These are phyloP conservation scores for Epiblema foenella DNA, from an alignment of 2,888 invertebrate genomes.

Conservation along the genomic window DNA sequence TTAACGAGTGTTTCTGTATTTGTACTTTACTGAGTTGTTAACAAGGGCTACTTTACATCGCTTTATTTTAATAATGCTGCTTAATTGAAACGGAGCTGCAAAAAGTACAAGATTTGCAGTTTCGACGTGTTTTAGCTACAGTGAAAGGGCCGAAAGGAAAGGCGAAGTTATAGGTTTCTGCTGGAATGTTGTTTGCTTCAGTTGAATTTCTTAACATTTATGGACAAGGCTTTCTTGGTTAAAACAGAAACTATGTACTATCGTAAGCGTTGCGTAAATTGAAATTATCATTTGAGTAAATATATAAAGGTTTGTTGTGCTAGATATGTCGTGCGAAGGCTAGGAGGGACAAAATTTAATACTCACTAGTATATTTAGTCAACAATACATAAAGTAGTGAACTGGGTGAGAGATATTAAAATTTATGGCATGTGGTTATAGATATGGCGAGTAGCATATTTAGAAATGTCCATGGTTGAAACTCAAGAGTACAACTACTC, in stretches of 20 bases:
- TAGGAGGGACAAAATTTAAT: not conserved
- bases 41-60: conserved; percentile 24
- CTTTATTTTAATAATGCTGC: conserved; percentile 48
- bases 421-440: not conserved
- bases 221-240: not conserved
- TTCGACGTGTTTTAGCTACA: conserved; percentile 47
- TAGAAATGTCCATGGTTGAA: not conserved
- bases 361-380: too few relatives aligned
- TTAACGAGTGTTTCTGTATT: conserved; percentile 47
- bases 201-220: conserved; percentile 13
- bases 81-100: conserved; percentile 53
- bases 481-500: too few relatives aligned
- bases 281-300: conserved; percentile 7
- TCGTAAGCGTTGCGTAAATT: not conserved
- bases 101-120: conserved; percentile 44
- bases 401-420: not conserved
- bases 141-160: conserved; percentile 46
- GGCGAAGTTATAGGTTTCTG: conserved; percentile 34
- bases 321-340: conserved; percentile 2
- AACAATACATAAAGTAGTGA: not conserved
- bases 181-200: conserved; percentile 17
- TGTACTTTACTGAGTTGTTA: not conserved
- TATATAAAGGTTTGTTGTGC: not conserved
- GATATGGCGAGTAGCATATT: too few relatives aligned
- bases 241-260: conserved; percentile 9